Evolutionary conservation across 2,888 invertebrate species (phyloP), one percentile per base, ranked within the genome.

Genomic region (Caenorhabditis virilis): DNA sequence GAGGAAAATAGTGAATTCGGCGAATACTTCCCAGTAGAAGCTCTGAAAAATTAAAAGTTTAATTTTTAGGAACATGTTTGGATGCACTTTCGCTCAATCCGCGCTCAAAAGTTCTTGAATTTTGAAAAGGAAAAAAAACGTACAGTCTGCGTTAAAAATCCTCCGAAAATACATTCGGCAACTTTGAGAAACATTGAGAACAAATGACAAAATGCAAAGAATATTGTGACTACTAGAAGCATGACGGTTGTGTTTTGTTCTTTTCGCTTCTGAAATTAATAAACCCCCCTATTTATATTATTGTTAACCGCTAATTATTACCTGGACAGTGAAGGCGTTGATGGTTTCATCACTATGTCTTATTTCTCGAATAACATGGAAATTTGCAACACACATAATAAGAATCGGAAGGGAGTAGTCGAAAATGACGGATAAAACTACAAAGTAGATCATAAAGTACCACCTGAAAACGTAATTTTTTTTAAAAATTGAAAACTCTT

Each of bases 181-280:
- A 65, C 48, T 58, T 65, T 65, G 27, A 65, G 39, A 41, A 60
- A 59, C 59, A 59, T 59, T 23, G 59, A 59, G 27, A 65, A 52
- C 16, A 52, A 26, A 39, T 65, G 64, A 39, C 66, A 66, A 47
- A 66, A 51, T 16, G 57, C 57, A 27, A 66, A 66, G 39, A 57
- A 56, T 23, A 61, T 66, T n/a, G 66, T 66, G 49, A 66, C 61
- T 15, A 66, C 61, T 6, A 66, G 38, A 15, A 66, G 42, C 66
- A 66, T 66, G 0, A 60, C 61, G 2, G 66, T 66, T 15, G 60
- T 61, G 20, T 66, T 66, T 22, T 66, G 60, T 26, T 66, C 66
- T 38, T 66, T 66, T 27, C 56, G 30, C 20, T 61, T 54, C 43
- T 60, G 53, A 9, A 51, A 41, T 18, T 39, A 6, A 5, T 6